These are phyloP conservation scores for Albula goreensis DNA, from an alignment of 2,113 vertebrate species.

Conservation along the genomic window DNA sequence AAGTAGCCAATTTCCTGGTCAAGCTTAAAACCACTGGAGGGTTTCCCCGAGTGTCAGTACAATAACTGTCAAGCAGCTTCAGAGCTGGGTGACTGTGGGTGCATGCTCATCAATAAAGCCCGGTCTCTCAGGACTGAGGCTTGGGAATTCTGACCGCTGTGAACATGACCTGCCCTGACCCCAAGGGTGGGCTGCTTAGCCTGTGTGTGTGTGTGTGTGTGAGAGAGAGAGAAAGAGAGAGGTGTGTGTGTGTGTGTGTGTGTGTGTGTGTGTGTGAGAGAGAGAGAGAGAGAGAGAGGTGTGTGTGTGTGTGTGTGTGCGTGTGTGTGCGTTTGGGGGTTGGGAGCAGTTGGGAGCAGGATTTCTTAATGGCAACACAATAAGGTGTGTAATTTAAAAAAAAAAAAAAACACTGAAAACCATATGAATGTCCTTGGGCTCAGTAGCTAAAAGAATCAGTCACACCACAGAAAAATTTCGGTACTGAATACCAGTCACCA, in stretches of 20 bases:
- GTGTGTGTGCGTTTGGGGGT: background rate
- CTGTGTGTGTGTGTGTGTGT: background rate
- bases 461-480: background rate
- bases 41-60: background rate
- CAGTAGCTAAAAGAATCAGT: background rate
- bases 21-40: background rate
- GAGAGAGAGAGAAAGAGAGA: too few species aligned
- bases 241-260: background rate
- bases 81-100: background rate
- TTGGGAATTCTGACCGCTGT: background rate
- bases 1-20: background rate
- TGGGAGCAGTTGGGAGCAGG: background rate
- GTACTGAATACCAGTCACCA: background rate
- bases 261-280: background rate
- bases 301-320: background rate
- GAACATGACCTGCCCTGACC: background rate
- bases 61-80: background rate
- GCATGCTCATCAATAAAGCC: background rate
- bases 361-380: too few species aligned
- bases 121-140: background rate
- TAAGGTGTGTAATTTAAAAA: too few species aligned
- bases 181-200: background rate
- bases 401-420: background rate
- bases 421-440: background rate
- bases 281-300: too few species aligned